A percentile compares a stretch with the other conserved stretches of the same genome.
Conservation (phyloP, 2,888 invertebrate species). For the Drosophila prostipennis region DNA sequence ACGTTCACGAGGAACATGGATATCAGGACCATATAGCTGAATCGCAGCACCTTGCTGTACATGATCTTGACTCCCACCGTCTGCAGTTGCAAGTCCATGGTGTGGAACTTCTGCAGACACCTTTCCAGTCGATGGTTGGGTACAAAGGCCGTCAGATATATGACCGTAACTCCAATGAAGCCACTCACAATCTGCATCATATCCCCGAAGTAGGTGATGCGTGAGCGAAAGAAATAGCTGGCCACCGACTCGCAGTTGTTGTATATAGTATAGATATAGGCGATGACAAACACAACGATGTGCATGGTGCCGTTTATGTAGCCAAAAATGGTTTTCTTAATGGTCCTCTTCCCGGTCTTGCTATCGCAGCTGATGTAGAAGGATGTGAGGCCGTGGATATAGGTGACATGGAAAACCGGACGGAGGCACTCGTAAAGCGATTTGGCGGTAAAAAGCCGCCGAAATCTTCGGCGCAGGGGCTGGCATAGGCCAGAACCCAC, state of each 20-base stretch:
- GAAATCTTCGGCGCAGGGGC: conserved; percentile 51
- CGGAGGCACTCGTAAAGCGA: conserved; percentile 78
- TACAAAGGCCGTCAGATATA: conserved; percentile 79
- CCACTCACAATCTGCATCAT: conserved; percentile 81
- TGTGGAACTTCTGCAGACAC: conserved; percentile 72
- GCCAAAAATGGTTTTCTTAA: conserved; percentile 77
- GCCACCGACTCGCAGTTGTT: conserved; percentile 82
- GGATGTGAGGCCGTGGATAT: conserved; percentile 80
- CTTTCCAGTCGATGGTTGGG: conserved; percentile 78
- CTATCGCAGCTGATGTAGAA: conserved; percentile 68
- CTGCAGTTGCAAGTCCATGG: conserved; percentile 77
- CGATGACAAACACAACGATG: conserved; percentile 67
- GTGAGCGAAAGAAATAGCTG: conserved; percentile 82
- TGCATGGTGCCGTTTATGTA: conserved; percentile 77
- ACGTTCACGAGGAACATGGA: conserved; percentile 69
- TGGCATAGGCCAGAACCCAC: conserved; percentile 42
- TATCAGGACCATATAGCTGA: conserved; percentile 71
- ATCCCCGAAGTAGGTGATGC: conserved; percentile 82
- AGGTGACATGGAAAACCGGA: conserved; percentile 78
- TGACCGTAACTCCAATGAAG: conserved; percentile 81
- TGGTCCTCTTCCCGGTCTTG: conserved; percentile 56
- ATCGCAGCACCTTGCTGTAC: conserved; percentile 81
- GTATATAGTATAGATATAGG: conserved; percentile 76
- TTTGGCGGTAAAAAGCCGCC: conserved; percentile 74
- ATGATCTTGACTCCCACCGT: conserved; percentile 81